A percentile compares a stretch with the other conserved stretches of the same genome.
Evolutionary conservation across 2,888 invertebrate genomes (phyloP).

Genomic region (Mimumesa dahlbomi): DNA sequence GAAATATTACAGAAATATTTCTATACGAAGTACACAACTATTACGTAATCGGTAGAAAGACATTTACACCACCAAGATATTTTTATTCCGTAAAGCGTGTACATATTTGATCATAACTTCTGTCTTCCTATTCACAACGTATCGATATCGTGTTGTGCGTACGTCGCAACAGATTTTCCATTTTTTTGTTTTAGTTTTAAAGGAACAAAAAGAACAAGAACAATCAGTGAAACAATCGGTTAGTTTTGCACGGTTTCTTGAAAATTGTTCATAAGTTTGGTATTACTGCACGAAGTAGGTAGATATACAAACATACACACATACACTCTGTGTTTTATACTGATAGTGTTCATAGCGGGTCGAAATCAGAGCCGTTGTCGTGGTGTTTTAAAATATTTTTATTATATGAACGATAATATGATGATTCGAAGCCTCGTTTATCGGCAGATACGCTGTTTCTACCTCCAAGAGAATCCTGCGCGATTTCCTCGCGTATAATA

Average conservation of each 20-base stretch:
- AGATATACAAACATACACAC: not conserved
- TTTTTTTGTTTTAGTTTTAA: too few relatives aligned
- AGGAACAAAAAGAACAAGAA: not conserved
- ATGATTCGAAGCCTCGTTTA: slow-evolving; percentile 64
- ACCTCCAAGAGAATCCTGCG: slow-evolving; percentile 46
- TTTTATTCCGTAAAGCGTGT: too few relatives aligned
- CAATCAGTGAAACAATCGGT: not conserved
- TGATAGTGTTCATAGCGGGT: slow-evolving; percentile 5
- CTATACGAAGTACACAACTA: too few relatives aligned
- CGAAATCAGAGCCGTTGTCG: slow-evolving; percentile 37
- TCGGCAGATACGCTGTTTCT: slow-evolving; percentile 61
- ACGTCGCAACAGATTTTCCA: too few relatives aligned
- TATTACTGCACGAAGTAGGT: not conserved
- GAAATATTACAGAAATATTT: too few relatives aligned
- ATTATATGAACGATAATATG: slow-evolving; percentile 76
- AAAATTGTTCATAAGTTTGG: not conserved
- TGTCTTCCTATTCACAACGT: too few relatives aligned
- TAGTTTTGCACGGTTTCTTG: not conserved
- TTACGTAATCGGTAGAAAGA: too few relatives aligned
- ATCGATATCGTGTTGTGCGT: too few relatives aligned
- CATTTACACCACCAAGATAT: too few relatives aligned
- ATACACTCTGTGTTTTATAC: not conserved
- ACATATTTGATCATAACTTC: too few relatives aligned
- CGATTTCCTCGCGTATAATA: not conserved
- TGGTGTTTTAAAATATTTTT: slow-evolving; percentile 71